Percentiles rank a stretch among this genome's conserved stretches.
Conservation (phyloP, 2,797 vertebrate genomes). For the Pseudomugil tenellus region DNA sequence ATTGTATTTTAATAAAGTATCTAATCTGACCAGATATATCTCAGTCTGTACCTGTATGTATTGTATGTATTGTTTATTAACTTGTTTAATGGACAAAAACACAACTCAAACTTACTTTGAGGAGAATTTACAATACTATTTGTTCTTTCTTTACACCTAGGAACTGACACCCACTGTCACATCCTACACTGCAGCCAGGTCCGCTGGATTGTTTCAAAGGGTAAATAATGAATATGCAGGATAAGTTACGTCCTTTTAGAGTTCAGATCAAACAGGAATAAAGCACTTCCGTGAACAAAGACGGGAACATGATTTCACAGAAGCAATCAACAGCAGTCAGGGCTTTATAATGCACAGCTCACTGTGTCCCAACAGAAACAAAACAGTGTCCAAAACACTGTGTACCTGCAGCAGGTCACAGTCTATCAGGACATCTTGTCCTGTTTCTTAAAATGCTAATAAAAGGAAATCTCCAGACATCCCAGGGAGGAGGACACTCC, state of each 20-base stretch:
- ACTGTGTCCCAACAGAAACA: neutral
- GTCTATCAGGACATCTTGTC: slow-evolving; percentile 50
- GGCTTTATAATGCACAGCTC: neutral
- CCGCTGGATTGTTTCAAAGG: neutral
- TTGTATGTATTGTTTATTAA: no score
- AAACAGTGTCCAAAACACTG: neutral
- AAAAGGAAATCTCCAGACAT: slow-evolving; percentile 64
- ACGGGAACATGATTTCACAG: neutral
- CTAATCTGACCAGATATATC: neutral
- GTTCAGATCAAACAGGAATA: neutral
- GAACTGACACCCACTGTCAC: neutral
- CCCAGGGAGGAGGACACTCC: slow-evolving; percentile 74
- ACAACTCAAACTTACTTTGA: neutral
- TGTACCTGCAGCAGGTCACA: neutral
- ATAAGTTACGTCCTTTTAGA: neutral
- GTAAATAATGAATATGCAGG: no score
- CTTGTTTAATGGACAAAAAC: neutral
- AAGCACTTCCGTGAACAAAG: neutral
- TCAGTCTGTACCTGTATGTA: neutral
- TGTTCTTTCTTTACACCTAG: neutral
- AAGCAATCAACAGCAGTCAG: neutral
- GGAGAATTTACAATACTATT: neutral
- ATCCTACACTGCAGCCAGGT: neutral
- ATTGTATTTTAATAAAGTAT: no score
- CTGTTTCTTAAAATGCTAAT: slow-evolving; percentile 32